Conservation (phyloP, 2,797 vertebrate species). For the Telmatherina bonti region DNA sequence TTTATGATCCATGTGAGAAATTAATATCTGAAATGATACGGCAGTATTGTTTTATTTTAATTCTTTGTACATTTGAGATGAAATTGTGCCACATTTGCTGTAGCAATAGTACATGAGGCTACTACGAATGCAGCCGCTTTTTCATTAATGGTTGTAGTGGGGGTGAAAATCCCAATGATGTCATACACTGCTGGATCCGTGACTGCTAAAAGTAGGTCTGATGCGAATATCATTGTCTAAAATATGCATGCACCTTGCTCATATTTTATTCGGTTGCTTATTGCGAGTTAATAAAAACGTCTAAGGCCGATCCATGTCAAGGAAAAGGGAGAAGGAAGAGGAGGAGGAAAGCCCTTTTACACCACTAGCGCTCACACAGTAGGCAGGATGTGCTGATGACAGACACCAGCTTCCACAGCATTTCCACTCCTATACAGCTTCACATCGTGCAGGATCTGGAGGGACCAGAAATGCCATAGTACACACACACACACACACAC, state of each 20-base stretch:
- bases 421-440: slow-evolving; percentile 61
- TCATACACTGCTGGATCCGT: slow-evolving; percentile 79
- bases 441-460: slow-evolving; percentile 62
- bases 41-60: not conserved
- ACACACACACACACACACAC: slow-evolving; percentile 27
- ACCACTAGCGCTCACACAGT: slow-evolving; percentile 46
- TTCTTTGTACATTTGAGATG: slow-evolving; percentile 25
- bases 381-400: slow-evolving; percentile 77
- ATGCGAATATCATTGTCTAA: slow-evolving; percentile 37
- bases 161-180: slow-evolving; percentile 78
- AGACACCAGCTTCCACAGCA: slow-evolving; percentile 70
- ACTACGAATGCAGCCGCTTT: slow-evolving; percentile 65
- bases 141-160: slow-evolving; percentile 80
- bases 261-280: slow-evolving; percentile 1
- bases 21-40: not conserved
- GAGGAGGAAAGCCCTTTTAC: slow-evolving; percentile 54
- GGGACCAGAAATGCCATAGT: slow-evolving; percentile 65
- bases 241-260: slow-evolving; percentile 24
- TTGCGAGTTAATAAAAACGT: slow-evolving; percentile 40
- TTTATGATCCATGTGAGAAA: slow-evolving; percentile 32
- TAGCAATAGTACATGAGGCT: slow-evolving; percentile 36
- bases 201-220: slow-evolving; percentile 67
- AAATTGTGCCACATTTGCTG: slow-evolving; percentile 10
- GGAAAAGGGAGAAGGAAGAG: slow-evolving; percentile 17
- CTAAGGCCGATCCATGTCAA: slow-evolving; percentile 39